Conservation (phyloP, 2,797 vertebrate genomes). For the Pipistrellus pygmaeus region DNA sequence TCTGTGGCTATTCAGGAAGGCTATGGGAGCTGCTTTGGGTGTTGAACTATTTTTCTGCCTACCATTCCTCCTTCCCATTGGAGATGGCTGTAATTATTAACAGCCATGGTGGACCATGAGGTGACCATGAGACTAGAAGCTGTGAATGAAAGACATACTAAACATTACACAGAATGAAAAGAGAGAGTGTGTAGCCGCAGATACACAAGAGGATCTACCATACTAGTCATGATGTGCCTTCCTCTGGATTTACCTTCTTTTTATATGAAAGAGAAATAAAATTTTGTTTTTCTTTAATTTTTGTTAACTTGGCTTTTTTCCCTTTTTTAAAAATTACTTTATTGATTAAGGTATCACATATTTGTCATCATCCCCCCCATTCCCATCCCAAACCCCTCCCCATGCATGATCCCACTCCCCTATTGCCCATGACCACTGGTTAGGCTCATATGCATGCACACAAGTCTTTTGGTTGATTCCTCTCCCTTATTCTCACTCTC, state of each 20-base stretch:
- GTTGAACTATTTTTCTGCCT: neutral
- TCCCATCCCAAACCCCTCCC: too few species aligned
- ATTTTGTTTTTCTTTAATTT: neutral
- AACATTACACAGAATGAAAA: neutral
- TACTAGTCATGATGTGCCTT: neutral
- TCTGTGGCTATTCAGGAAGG: neutral
- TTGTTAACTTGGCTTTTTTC: neutral
- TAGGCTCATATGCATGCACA: too few species aligned
- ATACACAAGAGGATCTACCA: neutral
- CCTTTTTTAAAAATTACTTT: too few species aligned
- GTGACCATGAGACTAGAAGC: neutral
- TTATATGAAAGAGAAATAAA: neutral
- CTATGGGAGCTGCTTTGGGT: accelerated
- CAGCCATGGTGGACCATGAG: neutral
- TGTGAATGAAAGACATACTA: neutral
- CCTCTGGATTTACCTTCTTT: neutral
- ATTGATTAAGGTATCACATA: too few species aligned
- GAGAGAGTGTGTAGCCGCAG: neutral
- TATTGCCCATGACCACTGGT: too few species aligned
- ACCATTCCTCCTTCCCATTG: neutral
- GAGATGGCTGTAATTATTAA: neutral
- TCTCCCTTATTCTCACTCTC: too few species aligned
- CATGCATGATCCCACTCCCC: too few species aligned
- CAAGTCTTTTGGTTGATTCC: too few species aligned
- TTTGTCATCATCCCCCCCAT: too few species aligned